These are phyloP conservation scores for Onthophagus sagittarius DNA, from an alignment of 2,888 invertebrate genomes.

Conservation along the genomic window DNA sequence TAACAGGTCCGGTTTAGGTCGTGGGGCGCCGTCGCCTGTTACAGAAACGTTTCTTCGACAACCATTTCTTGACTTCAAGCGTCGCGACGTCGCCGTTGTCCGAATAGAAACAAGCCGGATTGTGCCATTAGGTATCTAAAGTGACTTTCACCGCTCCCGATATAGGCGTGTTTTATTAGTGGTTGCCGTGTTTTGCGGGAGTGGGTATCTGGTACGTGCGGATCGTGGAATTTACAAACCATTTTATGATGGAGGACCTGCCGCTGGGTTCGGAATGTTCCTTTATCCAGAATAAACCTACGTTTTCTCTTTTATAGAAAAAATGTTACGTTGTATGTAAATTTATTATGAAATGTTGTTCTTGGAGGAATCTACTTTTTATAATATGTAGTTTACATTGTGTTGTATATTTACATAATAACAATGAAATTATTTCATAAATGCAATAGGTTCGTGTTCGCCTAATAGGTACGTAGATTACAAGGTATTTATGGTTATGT, in stretches of 20 bases:
- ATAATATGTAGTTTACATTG: no score
- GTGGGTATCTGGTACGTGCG: slow-evolving; percentile 9
- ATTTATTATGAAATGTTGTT: background rate
- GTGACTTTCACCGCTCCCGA: slow-evolving; percentile 10
- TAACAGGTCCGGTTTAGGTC: slow-evolving; percentile 19
- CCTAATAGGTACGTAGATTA: no score
- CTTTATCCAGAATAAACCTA: background rate
- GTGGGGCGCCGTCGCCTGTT: background rate
- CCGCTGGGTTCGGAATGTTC: background rate
- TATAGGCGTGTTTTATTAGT: slow-evolving; percentile 8
- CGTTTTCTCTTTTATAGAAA: no score
- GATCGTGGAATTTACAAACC: slow-evolving; percentile 1
- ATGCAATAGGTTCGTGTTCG: no score
- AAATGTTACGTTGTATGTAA: background rate
- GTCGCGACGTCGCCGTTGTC: background rate
- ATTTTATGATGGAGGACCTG: slow-evolving; percentile 6
- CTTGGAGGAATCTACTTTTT: background rate
- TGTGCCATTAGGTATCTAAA: slow-evolving; percentile 9
- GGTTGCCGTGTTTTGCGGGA: slow-evolving; percentile 9
- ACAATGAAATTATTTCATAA: no score
- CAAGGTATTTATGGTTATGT: no score
- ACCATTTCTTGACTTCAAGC: background rate
- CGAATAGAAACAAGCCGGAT: slow-evolving; percentile 1
- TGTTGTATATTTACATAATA: no score
- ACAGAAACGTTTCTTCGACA: background rate